Conservation (phyloP, 1,140 invertebrate species). For the Drosophila novamexicana region DNA sequence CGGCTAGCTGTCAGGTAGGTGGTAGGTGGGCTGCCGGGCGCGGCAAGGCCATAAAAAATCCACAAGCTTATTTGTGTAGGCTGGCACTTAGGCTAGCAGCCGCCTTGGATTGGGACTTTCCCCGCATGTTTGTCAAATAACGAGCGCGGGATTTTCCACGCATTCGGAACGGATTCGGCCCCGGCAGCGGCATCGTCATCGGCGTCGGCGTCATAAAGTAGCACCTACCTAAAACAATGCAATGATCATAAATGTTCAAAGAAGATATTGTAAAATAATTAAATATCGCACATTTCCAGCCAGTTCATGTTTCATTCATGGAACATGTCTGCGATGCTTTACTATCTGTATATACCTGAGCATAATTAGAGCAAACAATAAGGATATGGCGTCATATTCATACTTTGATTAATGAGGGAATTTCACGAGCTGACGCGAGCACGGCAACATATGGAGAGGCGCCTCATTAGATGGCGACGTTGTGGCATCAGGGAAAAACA, state of each 20-base stretch:
- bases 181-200: slow-evolving; percentile 9
- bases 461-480: slow-evolving; percentile 49
- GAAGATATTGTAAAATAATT: slow-evolving; percentile 71
- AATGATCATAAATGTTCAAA: slow-evolving; percentile 51
- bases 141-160: slow-evolving; percentile 66
- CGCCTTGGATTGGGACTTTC: slow-evolving; percentile 64
- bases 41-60: slow-evolving; percentile 56
- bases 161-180: slow-evolving; percentile 40
- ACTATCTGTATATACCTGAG: slow-evolving; percentile 9
- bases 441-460: slow-evolving; percentile 39
- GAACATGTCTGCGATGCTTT: slow-evolving; percentile 36
- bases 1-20: slow-evolving; percentile 39
- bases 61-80: slow-evolving; percentile 76
- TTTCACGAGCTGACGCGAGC: slow-evolving; percentile 25
- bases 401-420: slow-evolving; percentile 71
- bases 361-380: slow-evolving; percentile 66
- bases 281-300: slow-evolving; percentile 47
- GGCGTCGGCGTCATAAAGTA: slow-evolving; percentile 51
- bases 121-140: slow-evolving; percentile 65
- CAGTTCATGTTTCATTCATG: slow-evolving; percentile 63
- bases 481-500: slow-evolving; percentile 55
- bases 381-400: slow-evolving; percentile 58
- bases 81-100: slow-evolving; percentile 69
- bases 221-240: slow-evolving; percentile 72
- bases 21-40: slow-evolving; percentile 28